Base-by-base conservation (phyloP, 2,113 vertebrate species). In the Sorex fumeus region DNA sequence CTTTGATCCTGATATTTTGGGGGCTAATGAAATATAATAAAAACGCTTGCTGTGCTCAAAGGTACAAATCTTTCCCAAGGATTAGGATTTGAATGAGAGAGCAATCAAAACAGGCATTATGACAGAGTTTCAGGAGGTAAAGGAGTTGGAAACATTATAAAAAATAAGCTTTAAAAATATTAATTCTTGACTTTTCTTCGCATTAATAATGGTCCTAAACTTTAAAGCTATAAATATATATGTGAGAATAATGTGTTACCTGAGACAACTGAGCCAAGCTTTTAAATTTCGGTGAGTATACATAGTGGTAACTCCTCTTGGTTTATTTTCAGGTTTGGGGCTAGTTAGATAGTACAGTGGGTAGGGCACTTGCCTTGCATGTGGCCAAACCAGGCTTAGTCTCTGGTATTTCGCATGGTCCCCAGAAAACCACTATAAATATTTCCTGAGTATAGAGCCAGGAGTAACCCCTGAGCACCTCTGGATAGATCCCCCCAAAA, bases 31-130 rank as follows among this genome's bases (percentile, higher is more conserved):
- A 84, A 91, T 36, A 91, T 84, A 93, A 91, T 36, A 91, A 87
- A 93, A 95, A 70, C 67, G 27, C 15, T 88, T 88, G 32, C 43
- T 88, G 79, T 83, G 30, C 43, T 94, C 80, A 88, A 84, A 95
- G 72, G 57, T 32, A 84, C 45, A 78, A 40, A 95, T 82, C 71
- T 92, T 19, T 21, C 57, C 36, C 60, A 30, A 80, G 53, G 78
- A 94, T 92, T 95, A 87, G 69, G 81, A 93, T 85, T 95, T 87
- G 87, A 85, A 87, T 62, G 30, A 87, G 32, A 1, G 19, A 94
- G 21, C 10, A 78, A 76, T 74, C 21, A 86, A 93, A 93, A 40
- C 19, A 76, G 12, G 30, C 32, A 47, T 40, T 81, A 32, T 62
- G 30, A 77, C 10, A 72, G 21, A 84, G 34, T 21, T 70, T 64